A percentile compares a stretch with the other conserved stretches of the same genome.
Conservation (phyloP, 2,113 vertebrate genomes). For the Merops nubicus region DNA sequence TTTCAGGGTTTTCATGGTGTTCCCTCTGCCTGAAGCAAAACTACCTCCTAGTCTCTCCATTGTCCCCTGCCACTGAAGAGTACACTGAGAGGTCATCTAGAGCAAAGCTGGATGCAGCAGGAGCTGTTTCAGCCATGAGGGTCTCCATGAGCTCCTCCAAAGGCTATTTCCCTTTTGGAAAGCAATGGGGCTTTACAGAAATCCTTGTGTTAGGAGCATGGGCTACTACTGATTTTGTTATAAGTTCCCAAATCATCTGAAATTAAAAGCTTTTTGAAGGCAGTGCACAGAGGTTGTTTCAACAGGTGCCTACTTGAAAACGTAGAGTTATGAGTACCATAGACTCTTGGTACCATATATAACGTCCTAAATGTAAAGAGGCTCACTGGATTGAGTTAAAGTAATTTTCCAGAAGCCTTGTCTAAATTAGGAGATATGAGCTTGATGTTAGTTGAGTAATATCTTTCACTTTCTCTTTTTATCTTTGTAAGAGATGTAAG, state of each 20-base stretch:
- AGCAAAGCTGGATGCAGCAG: neutral
- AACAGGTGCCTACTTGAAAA: neutral
- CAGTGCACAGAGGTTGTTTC: neutral
- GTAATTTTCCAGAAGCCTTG: neutral
- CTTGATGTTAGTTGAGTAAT: neutral
- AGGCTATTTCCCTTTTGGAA: neutral
- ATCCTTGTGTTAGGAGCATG: neutral
- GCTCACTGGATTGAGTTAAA: neutral
- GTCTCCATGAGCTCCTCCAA: neutral
- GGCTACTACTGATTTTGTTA: neutral
- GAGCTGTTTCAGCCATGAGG: neutral
- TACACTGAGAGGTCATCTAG: neutral
- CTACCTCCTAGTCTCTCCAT: neutral
- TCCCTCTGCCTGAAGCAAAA: neutral
- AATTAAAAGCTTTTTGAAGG: neutral
- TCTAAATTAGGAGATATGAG: neutral
- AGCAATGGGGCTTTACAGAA: neutral
- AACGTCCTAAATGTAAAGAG: neutral
- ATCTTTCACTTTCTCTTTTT: neutral
- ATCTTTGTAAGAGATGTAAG: neutral
- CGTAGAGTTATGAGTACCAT: neutral
- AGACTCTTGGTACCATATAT: rapidly evolving
- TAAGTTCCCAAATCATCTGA: neutral
- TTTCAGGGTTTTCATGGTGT: neutral
- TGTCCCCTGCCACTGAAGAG: neutral